Base-by-base conservation (phyloP, 2,113 vertebrate genomes). In the Tauraco erythrolophus region DNA sequence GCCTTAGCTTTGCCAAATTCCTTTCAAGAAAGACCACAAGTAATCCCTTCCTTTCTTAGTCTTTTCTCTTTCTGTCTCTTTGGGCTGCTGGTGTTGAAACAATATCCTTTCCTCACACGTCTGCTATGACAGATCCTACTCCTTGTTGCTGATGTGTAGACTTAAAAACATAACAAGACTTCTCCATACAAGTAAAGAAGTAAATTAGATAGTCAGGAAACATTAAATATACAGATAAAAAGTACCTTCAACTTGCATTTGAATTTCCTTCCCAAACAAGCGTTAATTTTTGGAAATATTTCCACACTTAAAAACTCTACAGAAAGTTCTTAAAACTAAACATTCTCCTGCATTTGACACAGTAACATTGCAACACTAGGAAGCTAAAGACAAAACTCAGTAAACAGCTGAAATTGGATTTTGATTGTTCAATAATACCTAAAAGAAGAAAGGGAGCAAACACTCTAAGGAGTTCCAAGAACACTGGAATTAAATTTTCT, bases 1-100 rank as follows among this genome's bases (percentile, higher is more conserved):
- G 93, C 45, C 62, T 65, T 24, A 57, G 81, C 45, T 92, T 88
- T 86, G 84, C 90, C 93, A 93, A 95, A 92, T 92, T 83, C 50
- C 66, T 93, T 92, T 86, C 1, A 11, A 82, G 35, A 61, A 80
- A 78, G 41, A 51, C 70, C 92, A 88, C 69, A 61, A 93, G 50
- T 50, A 90, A 93, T 96, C 87, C 37, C 46, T 94, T 78, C 68
- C 75, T 88, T 90, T 54, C 76, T 82, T 50, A 65, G 35, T 62
- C 28, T 9, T 9, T 41, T 64, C 50, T 71, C 60, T 28, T 57
- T 51, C 45, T 58, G 33, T 39, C 65, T 91, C 43, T 37, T 71
- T 30, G 50, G 65, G n/a, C 45, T 80, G 60, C 60, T 60, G 46
- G n/a, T 24, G n/a, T 27, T 92, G 69, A 93, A 96, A 94, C 13